Percentiles rank a stretch among this genome's conserved stretches.
Evolutionary conservation across 2,797 vertebrate genomes (phyloP).

Genomic region (Pagetopsis macropterus): DNA sequence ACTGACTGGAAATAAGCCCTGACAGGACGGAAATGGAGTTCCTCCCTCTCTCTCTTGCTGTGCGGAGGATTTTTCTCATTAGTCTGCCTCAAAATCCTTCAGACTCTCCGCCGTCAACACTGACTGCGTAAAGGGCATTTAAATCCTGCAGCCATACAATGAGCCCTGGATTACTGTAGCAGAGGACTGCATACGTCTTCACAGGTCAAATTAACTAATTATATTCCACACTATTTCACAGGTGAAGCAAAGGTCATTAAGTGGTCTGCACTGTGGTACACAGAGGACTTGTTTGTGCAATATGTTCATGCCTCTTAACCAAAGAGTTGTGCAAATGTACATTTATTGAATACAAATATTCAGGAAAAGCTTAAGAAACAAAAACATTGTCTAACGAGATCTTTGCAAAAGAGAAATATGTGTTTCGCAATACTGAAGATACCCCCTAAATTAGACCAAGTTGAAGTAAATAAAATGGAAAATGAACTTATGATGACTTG

Average conservation of each 20-base stretch:
- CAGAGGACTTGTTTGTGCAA: constrained; percentile 3
- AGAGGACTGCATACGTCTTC: constrained; percentile 1
- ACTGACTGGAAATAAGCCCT: constrained; percentile 67
- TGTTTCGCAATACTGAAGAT: background rate
- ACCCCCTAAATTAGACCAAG: background rate
- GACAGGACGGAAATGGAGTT: constrained; percentile 54
- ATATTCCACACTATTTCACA: constrained; percentile 15
- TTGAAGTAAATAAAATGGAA: background rate
- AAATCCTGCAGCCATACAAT: constrained; percentile 34
- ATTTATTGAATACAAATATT: background rate
- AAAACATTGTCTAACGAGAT: background rate
- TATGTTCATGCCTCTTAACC: background rate
- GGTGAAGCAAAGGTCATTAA: constrained; percentile 7
- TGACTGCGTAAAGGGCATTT: constrained; percentile 29
- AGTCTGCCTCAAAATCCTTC: constrained; percentile 50
- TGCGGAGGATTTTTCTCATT: constrained; percentile 54
- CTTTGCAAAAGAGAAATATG: background rate
- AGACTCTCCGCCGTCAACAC: constrained; percentile 29
- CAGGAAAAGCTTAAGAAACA: too few species aligned
- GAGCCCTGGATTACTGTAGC: constrained; percentile 30
- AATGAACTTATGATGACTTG: background rate
- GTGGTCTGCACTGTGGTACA: background rate
- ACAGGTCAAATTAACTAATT: background rate
- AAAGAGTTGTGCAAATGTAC: background rate
- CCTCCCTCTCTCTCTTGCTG: constrained; percentile 21